These are phyloP conservation scores for Thripadectes ignobilis DNA, from an alignment of 2,797 vertebrate genomes.

Conservation along the genomic window DNA sequence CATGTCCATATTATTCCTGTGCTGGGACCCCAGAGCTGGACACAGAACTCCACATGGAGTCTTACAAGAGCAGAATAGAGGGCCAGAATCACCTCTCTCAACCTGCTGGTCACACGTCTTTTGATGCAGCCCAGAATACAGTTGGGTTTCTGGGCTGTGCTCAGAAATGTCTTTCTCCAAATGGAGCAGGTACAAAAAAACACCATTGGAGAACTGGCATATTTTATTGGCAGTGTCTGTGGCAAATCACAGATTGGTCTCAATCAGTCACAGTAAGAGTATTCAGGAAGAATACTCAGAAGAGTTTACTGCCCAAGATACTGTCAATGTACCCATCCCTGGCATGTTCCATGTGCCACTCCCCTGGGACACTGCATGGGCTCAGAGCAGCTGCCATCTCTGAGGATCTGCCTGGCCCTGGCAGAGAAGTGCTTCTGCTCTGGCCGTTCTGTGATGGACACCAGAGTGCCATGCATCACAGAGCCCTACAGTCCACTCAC, in stretches of 20 bases:
- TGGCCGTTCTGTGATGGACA: no score
- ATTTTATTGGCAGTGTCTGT: background rate
- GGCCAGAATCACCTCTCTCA: background rate
- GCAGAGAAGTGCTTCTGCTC: background rate
- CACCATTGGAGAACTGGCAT: background rate
- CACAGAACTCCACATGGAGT: background rate
- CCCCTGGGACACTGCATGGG: no score
- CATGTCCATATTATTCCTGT: background rate
- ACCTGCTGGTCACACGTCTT: background rate
- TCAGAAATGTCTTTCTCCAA: background rate
- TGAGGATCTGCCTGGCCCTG: background rate
- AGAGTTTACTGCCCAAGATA: background rate
- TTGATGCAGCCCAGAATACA: background rate
- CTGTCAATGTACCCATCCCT: background rate
- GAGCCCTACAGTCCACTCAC: fast-evolving
- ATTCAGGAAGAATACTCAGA: background rate
- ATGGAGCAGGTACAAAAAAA: background rate
- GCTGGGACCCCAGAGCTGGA: background rate
- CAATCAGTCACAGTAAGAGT: background rate
- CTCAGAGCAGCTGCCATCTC: background rate
- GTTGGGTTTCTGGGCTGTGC: fast-evolving
- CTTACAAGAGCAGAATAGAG: background rate
- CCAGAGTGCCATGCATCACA: background rate
- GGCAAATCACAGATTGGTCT: background rate
- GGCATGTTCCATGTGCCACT: background rate